These are phyloP conservation scores for Aelia acuminata DNA, from an alignment of 2,888 invertebrate genomes.

Conservation along the genomic window DNA sequence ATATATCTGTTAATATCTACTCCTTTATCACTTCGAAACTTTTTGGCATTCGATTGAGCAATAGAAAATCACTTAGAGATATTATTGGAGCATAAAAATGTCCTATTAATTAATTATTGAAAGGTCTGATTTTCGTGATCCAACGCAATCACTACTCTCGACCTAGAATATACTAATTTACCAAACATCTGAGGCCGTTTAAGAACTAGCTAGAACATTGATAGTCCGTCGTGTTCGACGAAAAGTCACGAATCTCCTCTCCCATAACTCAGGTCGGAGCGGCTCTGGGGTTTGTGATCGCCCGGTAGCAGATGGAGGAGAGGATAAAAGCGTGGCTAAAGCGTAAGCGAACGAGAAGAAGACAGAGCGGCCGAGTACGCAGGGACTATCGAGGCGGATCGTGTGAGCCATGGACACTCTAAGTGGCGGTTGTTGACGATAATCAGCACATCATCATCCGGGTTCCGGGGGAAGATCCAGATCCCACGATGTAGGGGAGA, in stretches of 20 bases:
- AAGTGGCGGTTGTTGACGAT: constrained; percentile 50
- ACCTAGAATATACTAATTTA: not conserved
- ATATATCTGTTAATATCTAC: no score
- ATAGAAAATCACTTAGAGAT: no score
- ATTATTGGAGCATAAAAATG: no score
- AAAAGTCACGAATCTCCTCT: not conserved
- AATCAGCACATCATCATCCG: constrained; percentile 44
- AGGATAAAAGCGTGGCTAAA: constrained; percentile 39
- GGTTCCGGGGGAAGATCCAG: constrained; percentile 33
- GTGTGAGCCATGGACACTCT: constrained; percentile 33
- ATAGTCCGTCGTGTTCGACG: constrained; percentile 5
- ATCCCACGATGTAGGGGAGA: constrained; percentile 44
- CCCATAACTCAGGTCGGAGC: not conserved
- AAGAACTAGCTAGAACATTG: not conserved
- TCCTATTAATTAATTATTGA: no score
- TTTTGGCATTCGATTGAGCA: no score
- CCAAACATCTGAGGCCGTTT: not conserved
- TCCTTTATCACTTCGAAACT: no score
- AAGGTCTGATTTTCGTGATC: no score
- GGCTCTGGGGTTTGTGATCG: constrained; percentile 27
- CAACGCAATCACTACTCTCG: no score
- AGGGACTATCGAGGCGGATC: constrained; percentile 41
- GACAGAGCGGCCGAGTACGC: constrained; percentile 4
- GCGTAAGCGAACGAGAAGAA: constrained; percentile 42
- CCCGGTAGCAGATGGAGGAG: constrained; percentile 38